These are phyloP conservation scores for Synanceia verrucosa DNA, from an alignment of 2,797 vertebrate genomes.

Conservation along the genomic window DNA sequence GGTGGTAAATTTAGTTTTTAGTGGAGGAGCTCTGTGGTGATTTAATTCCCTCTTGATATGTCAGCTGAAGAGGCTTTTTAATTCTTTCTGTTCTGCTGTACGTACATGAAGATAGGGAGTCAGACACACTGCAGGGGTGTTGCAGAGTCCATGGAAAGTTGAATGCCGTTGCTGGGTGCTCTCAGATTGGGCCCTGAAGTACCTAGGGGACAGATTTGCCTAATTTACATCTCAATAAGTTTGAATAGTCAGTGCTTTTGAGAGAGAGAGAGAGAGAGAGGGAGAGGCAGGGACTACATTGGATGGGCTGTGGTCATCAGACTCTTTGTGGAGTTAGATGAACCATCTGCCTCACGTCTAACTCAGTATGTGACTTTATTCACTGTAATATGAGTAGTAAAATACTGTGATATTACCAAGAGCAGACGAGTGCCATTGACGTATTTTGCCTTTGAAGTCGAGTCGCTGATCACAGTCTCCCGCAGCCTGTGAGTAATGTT, in stretches of 20 bases:
- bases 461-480: no score
- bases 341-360: no score
- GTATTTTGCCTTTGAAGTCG: no score
- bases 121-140: neutral
- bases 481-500: no score
- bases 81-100: conserved; percentile 7
- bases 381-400: no score
- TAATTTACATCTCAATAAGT: conserved; percentile 63
- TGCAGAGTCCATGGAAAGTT: neutral
- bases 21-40: neutral
- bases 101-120: neutral
- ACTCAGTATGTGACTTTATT: no score
- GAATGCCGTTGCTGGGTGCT: conserved; percentile 40
- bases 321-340: neutral
- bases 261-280: neutral
- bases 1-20: conserved; percentile 21
- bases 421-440: no score
- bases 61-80: conserved; percentile 16
- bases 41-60: conserved; percentile 24
- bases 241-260: conserved; percentile 26
- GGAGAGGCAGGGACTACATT: neutral
- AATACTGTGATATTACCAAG: no score
- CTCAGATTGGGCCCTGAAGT: conserved; percentile 12
- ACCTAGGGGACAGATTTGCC: conserved; percentile 12
- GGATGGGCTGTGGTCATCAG: neutral